Percentiles rank a stretch among this genome's conserved stretches.
Conservation (phyloP, 2,888 invertebrate species). For the Aphodius sticticus region DNA sequence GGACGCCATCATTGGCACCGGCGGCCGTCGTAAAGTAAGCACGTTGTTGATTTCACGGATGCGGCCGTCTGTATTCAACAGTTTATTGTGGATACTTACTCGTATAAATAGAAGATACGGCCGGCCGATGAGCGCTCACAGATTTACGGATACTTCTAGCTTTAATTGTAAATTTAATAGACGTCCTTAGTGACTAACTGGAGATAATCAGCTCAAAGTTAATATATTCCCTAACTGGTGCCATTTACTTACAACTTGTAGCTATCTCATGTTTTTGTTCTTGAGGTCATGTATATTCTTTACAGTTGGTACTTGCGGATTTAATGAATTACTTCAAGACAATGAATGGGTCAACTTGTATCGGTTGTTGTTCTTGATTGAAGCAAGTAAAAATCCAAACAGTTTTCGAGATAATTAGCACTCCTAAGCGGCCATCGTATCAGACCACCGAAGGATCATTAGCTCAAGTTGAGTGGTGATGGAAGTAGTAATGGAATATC, state of each 20-base stretch:
- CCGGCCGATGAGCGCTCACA: not conserved
- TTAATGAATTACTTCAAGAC: too few species aligned
- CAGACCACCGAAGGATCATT: too few species aligned
- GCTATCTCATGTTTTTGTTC: too few species aligned
- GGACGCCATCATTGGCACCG: not conserved
- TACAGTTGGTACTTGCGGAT: too few species aligned
- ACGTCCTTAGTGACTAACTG: not conserved
- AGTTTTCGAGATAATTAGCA: too few species aligned
- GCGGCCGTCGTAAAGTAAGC: not conserved
- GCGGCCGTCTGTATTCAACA: not conserved
- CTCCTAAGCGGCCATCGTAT: too few species aligned
- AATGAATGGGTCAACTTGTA: too few species aligned
- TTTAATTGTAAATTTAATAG: not conserved
- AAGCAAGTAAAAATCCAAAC: too few species aligned
- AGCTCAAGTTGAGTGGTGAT: too few species aligned
- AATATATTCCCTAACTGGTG: not conserved
- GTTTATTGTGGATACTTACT: not conserved
- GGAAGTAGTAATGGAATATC: too few species aligned
- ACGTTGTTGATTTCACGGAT: constrained; percentile 4
- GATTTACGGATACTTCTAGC: not conserved
- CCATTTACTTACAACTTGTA: not conserved
- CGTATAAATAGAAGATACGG: not conserved
- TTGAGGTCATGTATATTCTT: too few species aligned
- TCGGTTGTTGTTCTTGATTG: too few species aligned
- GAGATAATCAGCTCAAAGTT: not conserved